A percentile compares a stretch with the other conserved stretches of the same genome.
Evolutionary conservation across 2,888 invertebrate species (phyloP).

Genomic region (Tetragonula carbonaria): DNA sequence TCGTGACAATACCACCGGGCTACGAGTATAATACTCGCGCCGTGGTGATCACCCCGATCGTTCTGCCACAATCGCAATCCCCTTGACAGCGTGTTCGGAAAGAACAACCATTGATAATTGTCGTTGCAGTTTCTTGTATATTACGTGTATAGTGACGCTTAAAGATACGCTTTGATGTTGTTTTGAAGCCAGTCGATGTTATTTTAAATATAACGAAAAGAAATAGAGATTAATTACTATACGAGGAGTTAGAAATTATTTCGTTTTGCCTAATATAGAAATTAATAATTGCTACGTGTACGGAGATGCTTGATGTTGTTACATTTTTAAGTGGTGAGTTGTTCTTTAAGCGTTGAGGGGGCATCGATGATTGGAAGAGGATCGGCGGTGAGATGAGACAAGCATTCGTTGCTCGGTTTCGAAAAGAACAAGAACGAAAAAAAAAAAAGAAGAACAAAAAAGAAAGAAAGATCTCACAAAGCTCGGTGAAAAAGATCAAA

Average conservation of each 20-base stretch:
- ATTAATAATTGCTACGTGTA: background rate
- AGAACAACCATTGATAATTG: background rate
- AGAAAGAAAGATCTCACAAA: constrained; percentile 63
- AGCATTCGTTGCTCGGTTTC: constrained; percentile 39
- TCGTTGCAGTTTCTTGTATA: background rate
- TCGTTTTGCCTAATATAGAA: background rate
- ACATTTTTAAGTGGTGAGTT: background rate
- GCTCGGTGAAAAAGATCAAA: constrained; percentile 49
- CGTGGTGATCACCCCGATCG: constrained; percentile 80
- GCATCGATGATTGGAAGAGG: constrained; percentile 36
- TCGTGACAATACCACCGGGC: constrained; percentile 82
- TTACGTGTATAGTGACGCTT: constrained; percentile 13
- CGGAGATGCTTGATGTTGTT: background rate
- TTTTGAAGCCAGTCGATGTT: background rate
- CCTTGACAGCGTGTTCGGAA: constrained; percentile 65
- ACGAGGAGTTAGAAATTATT: background rate
- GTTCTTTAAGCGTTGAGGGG: constrained; percentile 11
- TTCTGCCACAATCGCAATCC: constrained; percentile 78
- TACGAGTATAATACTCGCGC: constrained; percentile 80
- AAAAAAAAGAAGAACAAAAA: constrained; percentile 22
- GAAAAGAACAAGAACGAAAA: constrained; percentile 39
- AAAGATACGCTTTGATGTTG: background rate
- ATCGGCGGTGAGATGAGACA: constrained; percentile 46
- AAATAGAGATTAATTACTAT: background rate
- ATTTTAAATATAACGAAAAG: no score